phyloP scores from a whole-genome alignment of 2,888 invertebrate species.

The Caprella mutica region DNA sequence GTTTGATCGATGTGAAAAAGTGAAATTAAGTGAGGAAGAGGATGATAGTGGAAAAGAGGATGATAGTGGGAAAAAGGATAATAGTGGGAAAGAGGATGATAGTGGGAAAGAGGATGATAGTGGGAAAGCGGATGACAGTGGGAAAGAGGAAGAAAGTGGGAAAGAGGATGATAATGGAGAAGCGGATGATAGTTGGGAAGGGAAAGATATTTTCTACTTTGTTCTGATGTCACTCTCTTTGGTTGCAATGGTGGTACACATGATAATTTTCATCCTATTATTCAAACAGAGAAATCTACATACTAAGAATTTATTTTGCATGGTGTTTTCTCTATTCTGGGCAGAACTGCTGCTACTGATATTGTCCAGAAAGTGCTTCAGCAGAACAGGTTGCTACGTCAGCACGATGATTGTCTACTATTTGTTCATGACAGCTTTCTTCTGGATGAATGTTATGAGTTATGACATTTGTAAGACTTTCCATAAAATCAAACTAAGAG shows the following conservation, averaged over 20 bases:
- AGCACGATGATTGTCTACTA: conserved; percentile 40
- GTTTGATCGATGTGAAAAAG: too few species aligned
- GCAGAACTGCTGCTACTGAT: conserved; percentile 39
- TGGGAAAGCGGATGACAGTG: background rate
- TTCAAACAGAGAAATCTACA: conserved; percentile 41
- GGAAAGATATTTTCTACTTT: conserved; percentile 13
- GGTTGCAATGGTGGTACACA: conserved; percentile 39
- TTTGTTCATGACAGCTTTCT: conserved; percentile 41
- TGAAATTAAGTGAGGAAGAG: background rate
- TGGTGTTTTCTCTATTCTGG: conserved; percentile 40
- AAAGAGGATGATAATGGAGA: background rate
- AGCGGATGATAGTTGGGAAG: too few species aligned
- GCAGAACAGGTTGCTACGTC: conserved; percentile 34
- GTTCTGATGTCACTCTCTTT: conserved; percentile 38
- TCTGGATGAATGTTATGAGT: conserved; percentile 45
- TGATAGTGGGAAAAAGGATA: too few species aligned
- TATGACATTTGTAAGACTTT: conserved; percentile 44
- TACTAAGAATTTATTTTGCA: conserved; percentile 41
- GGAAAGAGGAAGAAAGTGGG: background rate
- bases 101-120: too few species aligned
- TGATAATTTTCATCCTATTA: conserved; percentile 38
- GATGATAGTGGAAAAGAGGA: background rate
- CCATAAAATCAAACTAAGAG: conserved; percentile 18
- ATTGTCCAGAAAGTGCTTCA: conserved; percentile 13
- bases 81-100: too few species aligned